Base-by-base conservation (phyloP, 2,888 invertebrate species). In the Dolichomitus sp. region DNA sequence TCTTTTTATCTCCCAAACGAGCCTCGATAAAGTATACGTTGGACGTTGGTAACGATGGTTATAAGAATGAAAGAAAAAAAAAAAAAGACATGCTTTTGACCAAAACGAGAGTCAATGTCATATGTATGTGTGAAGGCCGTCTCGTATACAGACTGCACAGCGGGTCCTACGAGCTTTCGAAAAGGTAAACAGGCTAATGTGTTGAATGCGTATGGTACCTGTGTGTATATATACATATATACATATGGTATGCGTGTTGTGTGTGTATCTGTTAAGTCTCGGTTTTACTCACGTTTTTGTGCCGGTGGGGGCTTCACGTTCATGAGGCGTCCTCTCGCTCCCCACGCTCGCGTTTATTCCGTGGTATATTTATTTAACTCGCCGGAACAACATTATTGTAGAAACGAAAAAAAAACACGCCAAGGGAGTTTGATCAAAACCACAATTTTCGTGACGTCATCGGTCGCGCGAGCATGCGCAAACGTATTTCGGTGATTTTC, bases 361-460 rank as follows among this genome's bases (percentile, higher is more conserved):
- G 52, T 9, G 9, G 57, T 40, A 54, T 30, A 70, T 54, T 70
- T 70, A 70, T 70, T 57, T 42, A 57, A 70, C 70, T 42, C 54
- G 54, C n/a, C 23, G 23, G 12, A 12, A 27, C 54, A 54, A 27
- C 54, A 27, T 52, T 52, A 27, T 27, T 19, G 37, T 37, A n/a
- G 12, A 66, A 37, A 75, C 61, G n/a, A 63, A 66, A 75, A 72
- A 63, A 42, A 75, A 84, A 81, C 70, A 81, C 52, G 72, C 66
- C 65, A 75, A 54, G 65, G 59, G 83, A 86, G 88, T 88, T 90
- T 91, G 90, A 92, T 92, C 91, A 91, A 91, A 90, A 92, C 89
- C 91, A 92, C 92, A 90, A 92, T 90, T 91, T 91, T 91, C 91
- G 91, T 93, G 93, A 93, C 93, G 93, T 93, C 93, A 93, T 89